Conservation (phyloP, 2,888 invertebrate species). For the Drosophila melanosoma region DNA sequence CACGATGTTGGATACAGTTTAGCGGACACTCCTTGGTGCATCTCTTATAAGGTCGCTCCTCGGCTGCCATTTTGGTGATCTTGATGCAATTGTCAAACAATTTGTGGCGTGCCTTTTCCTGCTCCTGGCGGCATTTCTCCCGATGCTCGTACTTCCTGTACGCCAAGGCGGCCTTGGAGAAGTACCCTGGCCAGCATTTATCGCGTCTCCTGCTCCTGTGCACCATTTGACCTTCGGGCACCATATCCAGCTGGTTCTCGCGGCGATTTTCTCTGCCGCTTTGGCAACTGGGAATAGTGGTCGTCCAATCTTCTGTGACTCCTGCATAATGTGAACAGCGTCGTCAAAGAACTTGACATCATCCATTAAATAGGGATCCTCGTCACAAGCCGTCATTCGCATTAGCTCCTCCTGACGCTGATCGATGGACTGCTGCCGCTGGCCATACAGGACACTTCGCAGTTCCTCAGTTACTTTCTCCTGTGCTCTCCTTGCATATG, state of each 20-base stretch:
- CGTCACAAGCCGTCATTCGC: constrained; percentile 44
- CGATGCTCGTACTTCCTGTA: constrained; percentile 61
- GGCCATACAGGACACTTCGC: constrained; percentile 27
- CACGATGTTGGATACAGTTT: constrained; percentile 28
- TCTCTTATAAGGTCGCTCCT: constrained; percentile 42
- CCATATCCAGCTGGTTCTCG: constrained; percentile 54
- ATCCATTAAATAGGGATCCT: constrained; percentile 63
- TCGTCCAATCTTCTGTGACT: constrained; percentile 76
- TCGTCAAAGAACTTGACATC: constrained; percentile 81
- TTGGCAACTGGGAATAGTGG: constrained; percentile 81
- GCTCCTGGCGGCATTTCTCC: constrained; percentile 49
- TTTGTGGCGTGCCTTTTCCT: constrained; percentile 33
- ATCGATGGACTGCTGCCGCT: constrained; percentile 45
- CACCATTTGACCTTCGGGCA: constrained; percentile 26
- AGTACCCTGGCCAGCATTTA: constrained; percentile 65
- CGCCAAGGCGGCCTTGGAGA: constrained; percentile 60
- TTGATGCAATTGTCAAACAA: constrained; percentile 53
- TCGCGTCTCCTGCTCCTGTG: constrained; percentile 54
- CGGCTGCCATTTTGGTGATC: constrained; percentile 58
- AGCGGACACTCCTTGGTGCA: constrained; percentile 36
- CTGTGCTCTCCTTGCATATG: neutral
- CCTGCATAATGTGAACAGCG: constrained; percentile 75
- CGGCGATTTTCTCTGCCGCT: constrained; percentile 74
- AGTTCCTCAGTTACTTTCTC: constrained; percentile 20
- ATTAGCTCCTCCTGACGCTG: constrained; percentile 38